Percentiles rank a stretch among this genome's conserved stretches.
These are phyloP conservation scores for Melanostoma mellinum DNA, from an alignment of 2,888 invertebrate species.

Conservation along the genomic window DNA sequence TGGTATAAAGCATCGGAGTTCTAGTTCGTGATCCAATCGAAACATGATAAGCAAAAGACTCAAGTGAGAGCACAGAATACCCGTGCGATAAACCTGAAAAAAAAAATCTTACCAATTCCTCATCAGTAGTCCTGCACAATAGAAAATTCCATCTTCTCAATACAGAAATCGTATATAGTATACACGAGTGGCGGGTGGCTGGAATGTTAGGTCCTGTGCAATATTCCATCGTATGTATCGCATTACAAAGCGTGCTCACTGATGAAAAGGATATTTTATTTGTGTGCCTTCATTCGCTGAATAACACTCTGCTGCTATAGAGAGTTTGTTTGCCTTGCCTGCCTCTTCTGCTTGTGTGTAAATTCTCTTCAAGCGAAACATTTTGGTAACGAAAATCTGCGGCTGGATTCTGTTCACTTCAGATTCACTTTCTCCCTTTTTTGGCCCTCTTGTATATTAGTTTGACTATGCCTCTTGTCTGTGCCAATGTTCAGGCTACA, in stretches of 20 bases:
- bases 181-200: background rate
- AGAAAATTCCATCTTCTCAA: background rate
- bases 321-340: conserved; percentile 42
- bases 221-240: conserved; percentile 24
- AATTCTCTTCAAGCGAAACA: conserved; percentile 27
- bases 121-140: conserved; percentile 50
- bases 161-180: background rate
- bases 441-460: conserved; percentile 2
- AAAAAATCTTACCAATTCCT: conserved; percentile 42
- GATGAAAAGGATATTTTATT: conserved; percentile 59
- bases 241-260: conserved; percentile 41
- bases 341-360: conserved; percentile 23
- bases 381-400: conserved; percentile 58
- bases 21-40: conserved; percentile 60
- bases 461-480: conserved; percentile 22
- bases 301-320: background rate
- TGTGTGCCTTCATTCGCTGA: conserved; percentile 28
- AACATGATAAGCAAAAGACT: conserved; percentile 59
- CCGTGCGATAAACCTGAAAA: conserved; percentile 18
- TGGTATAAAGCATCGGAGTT: conserved; percentile 35
- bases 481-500: background rate
- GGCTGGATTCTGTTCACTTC: conserved; percentile 42
- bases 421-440: conserved; percentile 49
- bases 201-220: background rate
- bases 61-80: conserved; percentile 30